These are phyloP conservation scores for Folsomia manolachei DNA, from an alignment of 2,888 invertebrate genomes.

Conservation along the genomic window DNA sequence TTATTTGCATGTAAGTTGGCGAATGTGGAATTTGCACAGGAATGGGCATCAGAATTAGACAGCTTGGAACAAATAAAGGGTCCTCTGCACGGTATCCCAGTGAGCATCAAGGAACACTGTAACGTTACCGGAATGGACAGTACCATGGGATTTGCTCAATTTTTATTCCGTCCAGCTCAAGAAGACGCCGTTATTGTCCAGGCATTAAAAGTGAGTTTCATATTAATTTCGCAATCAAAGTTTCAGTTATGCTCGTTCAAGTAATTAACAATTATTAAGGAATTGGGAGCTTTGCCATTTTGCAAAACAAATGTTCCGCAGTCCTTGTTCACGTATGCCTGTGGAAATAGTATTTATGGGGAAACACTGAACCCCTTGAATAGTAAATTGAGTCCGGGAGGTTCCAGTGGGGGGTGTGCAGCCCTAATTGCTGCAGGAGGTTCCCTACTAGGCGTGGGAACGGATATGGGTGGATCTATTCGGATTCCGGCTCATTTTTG, in stretches of 20 bases:
- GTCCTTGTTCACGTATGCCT: constrained; percentile 44
- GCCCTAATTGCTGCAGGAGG: constrained; percentile 56
- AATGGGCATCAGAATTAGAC: constrained; percentile 42
- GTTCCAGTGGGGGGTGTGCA: constrained; percentile 57
- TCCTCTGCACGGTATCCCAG: constrained; percentile 48
- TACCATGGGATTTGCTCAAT: constrained; percentile 52
- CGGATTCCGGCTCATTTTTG: constrained; percentile 56
- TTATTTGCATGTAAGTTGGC: background rate
- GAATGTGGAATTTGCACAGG: constrained; percentile 15
- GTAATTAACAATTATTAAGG: too few relatives aligned
- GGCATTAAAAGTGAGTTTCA: too few relatives aligned
- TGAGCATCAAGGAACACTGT: constrained; percentile 21
- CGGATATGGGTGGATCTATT: constrained; percentile 57
- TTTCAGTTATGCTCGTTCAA: too few relatives aligned
- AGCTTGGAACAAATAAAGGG: constrained; percentile 30
- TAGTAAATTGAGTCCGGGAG: constrained; percentile 54
- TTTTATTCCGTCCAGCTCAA: constrained; percentile 49
- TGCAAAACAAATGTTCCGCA: constrained; percentile 55
- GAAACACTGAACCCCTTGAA: constrained; percentile 55
- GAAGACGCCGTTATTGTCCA: constrained; percentile 42
- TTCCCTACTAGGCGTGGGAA: constrained; percentile 55
- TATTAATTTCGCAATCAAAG: too few relatives aligned
- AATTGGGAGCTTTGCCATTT: constrained; percentile 38
- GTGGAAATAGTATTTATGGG: constrained; percentile 55
- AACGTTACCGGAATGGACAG: constrained; percentile 39